A percentile compares a stretch with the other conserved stretches of the same genome.
phyloP scores from a whole-genome alignment of 2,888 invertebrate genomes.

The Apomyelois bistriatella region DNA sequence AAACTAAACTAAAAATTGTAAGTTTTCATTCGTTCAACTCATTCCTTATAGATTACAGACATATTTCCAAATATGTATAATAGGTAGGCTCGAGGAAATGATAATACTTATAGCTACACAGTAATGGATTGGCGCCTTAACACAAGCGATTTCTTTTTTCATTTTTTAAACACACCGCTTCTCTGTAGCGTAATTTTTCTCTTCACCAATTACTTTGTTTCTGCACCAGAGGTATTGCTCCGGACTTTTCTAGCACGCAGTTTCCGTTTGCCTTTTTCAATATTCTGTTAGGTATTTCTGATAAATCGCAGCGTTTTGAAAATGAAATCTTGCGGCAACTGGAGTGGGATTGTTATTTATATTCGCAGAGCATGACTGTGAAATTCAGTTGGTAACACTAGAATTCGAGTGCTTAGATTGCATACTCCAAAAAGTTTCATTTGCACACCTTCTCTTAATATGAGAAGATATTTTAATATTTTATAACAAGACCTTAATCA shows the following conservation, averaged over 20 bases:
- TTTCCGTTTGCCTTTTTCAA: conserved; percentile 40
- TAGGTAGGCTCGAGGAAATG: no score
- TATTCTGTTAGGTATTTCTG: conserved; percentile 31
- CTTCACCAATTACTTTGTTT: conserved; percentile 62
- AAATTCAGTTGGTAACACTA: not conserved
- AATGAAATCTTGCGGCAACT: not conserved
- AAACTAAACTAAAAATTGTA: no score
- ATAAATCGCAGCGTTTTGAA: conserved; percentile 16
- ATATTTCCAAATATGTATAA: no score
- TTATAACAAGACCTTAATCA: no score
- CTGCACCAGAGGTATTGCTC: conserved; percentile 45
- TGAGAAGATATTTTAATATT: no score
- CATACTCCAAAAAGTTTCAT: no score
- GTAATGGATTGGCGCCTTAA: conserved; percentile 23
- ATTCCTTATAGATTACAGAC: no score
- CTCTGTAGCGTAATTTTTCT: conserved; percentile 56
- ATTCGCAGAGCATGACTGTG: not conserved
- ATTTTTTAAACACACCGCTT: conserved; percentile 50
- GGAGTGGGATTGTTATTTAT: not conserved
- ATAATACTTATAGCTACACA: no score
- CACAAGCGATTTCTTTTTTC: conserved; percentile 44
- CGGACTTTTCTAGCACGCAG: conserved; percentile 30
- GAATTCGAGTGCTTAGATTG: no score
- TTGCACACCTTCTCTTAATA: no score
- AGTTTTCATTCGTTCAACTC: no score